Conservation (phyloP, 2,113 vertebrate genomes). For the Puma concolor region DNA sequence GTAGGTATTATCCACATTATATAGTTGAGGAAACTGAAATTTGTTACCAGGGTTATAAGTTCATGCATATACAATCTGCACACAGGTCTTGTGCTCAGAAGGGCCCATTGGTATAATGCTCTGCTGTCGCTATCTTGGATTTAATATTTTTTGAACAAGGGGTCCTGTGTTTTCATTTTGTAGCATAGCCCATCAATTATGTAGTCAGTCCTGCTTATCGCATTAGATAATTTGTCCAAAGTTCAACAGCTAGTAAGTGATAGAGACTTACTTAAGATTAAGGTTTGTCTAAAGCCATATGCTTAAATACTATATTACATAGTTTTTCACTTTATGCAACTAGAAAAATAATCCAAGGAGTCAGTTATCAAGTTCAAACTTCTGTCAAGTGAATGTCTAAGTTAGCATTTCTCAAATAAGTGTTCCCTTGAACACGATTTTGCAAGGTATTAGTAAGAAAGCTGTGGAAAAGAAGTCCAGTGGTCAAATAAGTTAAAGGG, state of each 20-base stretch:
- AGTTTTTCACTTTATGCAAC: neutral
- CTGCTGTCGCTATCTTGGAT: conserved; percentile 20
- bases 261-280: conserved; percentile 21
- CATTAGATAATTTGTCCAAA: neutral
- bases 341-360: conserved; percentile 14
- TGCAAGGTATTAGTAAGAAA: neutral
- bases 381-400: conserved; percentile 39
- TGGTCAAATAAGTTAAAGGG: neutral
- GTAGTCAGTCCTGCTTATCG: neutral
- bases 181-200: neutral
- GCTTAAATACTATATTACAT: neutral
- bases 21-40: conserved; percentile 11
- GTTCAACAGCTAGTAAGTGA: neutral
- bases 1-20: neutral
- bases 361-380: conserved; percentile 17
- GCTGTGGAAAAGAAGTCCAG: neutral
- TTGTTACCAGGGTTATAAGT: neutral
- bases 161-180: neutral
- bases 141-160: neutral
- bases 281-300: conserved; percentile 6
- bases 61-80: neutral
- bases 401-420: conserved; percentile 4
- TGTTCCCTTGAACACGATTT: neutral
- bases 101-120: neutral
- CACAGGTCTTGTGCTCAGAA: neutral